Conservation (phyloP, 2,113 vertebrate genomes). For the Carlito syrichta region DNA sequence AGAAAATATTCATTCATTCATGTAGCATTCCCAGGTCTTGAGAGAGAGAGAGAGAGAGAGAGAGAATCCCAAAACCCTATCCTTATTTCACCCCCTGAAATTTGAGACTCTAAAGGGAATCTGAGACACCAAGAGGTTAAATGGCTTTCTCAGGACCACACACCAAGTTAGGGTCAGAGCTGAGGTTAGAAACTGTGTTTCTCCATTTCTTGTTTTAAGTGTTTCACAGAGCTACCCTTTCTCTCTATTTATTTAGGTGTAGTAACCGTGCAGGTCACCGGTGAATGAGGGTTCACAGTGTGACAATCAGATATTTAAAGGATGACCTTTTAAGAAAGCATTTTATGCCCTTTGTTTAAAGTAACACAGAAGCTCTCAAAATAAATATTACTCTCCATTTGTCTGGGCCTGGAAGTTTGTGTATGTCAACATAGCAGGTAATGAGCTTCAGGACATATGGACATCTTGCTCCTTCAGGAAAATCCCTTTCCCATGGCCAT, state of each 20-base stretch:
- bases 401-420: constrained; percentile 28
- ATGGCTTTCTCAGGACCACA: constrained; percentile 75
- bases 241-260: constrained; percentile 72
- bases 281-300: constrained; percentile 37
- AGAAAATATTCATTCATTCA: constrained; percentile 57
- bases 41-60: constrained; percentile 58
- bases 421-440: neutral
- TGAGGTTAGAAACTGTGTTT: constrained; percentile 63
- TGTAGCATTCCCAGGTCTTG: constrained; percentile 47
- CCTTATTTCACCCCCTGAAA: constrained; percentile 68
- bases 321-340: constrained; percentile 65
- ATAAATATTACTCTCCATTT: constrained; percentile 61
- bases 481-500: neutral
- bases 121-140: constrained; percentile 66
- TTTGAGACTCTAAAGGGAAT: constrained; percentile 48
- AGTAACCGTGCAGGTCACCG: constrained; percentile 23
- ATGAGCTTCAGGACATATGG: neutral
- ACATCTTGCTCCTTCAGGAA: neutral
- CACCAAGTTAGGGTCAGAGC: constrained; percentile 59
- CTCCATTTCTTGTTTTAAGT: constrained; percentile 49
- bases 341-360: constrained; percentile 67
- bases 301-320: constrained; percentile 67
- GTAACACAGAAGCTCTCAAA: constrained; percentile 44
- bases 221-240: constrained; percentile 18
- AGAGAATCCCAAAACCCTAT: constrained; percentile 64